These are phyloP conservation scores for Dicerorhinus sumatrensis DNA, from an alignment of 2,113 vertebrate species.

Conservation along the genomic window DNA sequence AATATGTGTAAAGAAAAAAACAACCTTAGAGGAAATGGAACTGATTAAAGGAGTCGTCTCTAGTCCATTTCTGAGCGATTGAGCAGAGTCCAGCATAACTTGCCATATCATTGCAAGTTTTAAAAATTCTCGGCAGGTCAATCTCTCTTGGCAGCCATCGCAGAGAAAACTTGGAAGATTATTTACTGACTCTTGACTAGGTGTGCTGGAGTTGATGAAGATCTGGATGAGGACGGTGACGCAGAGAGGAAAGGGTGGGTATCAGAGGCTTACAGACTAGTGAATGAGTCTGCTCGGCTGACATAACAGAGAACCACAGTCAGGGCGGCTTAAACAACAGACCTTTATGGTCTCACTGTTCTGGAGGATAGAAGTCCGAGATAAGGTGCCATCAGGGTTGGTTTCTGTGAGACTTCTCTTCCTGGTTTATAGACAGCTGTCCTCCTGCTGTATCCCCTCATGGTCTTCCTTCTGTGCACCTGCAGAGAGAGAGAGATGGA, in stretches of 20 bases:
- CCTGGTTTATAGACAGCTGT: accelerated
- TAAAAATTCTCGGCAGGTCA: background rate
- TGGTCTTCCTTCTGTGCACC: accelerated
- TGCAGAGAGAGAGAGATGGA: background rate
- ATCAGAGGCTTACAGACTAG: accelerated
- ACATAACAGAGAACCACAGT: accelerated
- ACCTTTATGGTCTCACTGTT: accelerated
- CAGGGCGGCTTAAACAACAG: accelerated
- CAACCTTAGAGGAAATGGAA: background rate
- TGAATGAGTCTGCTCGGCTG: accelerated
- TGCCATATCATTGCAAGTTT: background rate
- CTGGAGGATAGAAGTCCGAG: background rate
- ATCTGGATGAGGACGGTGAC: background rate
- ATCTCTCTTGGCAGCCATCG: background rate
- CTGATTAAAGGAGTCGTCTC: background rate
- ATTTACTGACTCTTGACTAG: accelerated
- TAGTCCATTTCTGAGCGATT: accelerated
- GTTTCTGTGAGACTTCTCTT: too few species aligned
- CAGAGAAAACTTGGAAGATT: background rate
- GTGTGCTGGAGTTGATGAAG: accelerated
- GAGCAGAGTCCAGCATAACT: accelerated
- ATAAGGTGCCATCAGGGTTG: accelerated
- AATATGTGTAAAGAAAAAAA: background rate
- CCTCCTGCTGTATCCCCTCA: background rate
- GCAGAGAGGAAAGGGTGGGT: accelerated